A percentile compares a stretch with the other conserved stretches of the same genome.
Conservation (phyloP, 2,888 invertebrate genomes). For the Julus scandinavius region DNA sequence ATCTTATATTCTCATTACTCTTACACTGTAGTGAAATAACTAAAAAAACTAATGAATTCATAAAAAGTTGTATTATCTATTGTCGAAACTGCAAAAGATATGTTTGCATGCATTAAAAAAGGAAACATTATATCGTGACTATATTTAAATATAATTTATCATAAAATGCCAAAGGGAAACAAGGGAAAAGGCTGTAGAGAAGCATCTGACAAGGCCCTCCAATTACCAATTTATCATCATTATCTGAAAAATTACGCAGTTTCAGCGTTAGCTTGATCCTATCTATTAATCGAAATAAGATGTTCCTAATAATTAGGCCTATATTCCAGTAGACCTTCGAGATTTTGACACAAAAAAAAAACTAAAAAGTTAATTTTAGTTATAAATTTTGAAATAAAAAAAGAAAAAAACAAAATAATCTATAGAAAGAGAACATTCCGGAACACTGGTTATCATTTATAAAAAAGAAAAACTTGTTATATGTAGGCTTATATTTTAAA, state of each 20-base stretch:
- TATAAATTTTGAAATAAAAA: not conserved
- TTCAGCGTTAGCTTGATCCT: constrained; percentile 5
- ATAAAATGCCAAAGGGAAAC: constrained; percentile 10
- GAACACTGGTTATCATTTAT: not conserved
- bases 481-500: not conserved
- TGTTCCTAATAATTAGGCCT: constrained; percentile 27
- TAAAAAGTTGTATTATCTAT: not conserved
- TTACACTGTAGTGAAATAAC: not conserved
- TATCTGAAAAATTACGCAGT: constrained; percentile 8
- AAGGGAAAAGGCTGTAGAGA: not conserved
- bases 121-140: constrained; percentile 39
- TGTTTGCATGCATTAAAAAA: constrained; percentile 8
- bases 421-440: not conserved
- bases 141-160: constrained; percentile 42
- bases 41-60: not conserved
- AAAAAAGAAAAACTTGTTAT: not conserved
- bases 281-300: constrained; percentile 42
- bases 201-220: constrained; percentile 19
- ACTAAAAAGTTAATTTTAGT: not conserved
- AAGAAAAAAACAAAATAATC: not conserved
- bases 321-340: not conserved
- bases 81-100: constrained; percentile 10
- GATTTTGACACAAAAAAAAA: not conserved
- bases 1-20: not conserved
- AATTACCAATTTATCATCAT: constrained; percentile 42